Base-by-base conservation (phyloP, 2,888 invertebrate genomes). In the Ochropacha duplaris region DNA sequence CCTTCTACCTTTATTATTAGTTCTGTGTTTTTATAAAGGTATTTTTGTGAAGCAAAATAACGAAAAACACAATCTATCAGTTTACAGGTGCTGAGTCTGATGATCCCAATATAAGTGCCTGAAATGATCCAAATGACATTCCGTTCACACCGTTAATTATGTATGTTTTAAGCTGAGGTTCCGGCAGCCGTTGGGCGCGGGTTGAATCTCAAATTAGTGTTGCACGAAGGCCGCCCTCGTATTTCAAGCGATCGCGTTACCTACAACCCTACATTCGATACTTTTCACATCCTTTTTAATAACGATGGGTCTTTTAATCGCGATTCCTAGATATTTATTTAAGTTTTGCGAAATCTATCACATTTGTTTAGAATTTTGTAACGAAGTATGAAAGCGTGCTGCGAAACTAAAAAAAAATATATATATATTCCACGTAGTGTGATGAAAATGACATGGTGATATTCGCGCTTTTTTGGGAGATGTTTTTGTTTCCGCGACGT, bases 121-220 rank as follows among this genome's bases (percentile, higher is more conserved):
- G n/a, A n/a, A n/a, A n/a, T n/a, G n/a, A n/a, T n/a, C n/a, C n/a
- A n/a, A n/a, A n/a, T n/a, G n/a, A n/a, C n/a, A n/a, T n/a, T n/a
- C n/a, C n/a, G n/a, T n/a, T n/a, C n/a, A n/a, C n/a, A n/a, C n/a
- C n/a, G n/a, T n/a, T n/a, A n/a, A n/a, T n/a, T n/a, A n/a, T n/a
- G n/a, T n/a, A n/a, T n/a, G n/a, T n/a, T n/a, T n/a, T n/a, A n/a
- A 71, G 68, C 62, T 62, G 57, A 59, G 71, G 69, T 70, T 62
- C 66, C 64, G 68, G 66, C 65, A 61, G 65, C 54, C 50, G 56
- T 59, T 58, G 64, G 55, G 67, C 70, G 76, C 63, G 74, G 64
- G 63, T 54, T 72, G 81, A 80, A 79, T 82, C 60, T 61, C 58
- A 75, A 79, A 80, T 79, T 72, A 78, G 62, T 61, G 61, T 55